Evolutionary conservation across 2,797 vertebrate species (phyloP), one percentile per base, ranked within the genome.

Genomic region (Acridotheres tristis): DNA sequence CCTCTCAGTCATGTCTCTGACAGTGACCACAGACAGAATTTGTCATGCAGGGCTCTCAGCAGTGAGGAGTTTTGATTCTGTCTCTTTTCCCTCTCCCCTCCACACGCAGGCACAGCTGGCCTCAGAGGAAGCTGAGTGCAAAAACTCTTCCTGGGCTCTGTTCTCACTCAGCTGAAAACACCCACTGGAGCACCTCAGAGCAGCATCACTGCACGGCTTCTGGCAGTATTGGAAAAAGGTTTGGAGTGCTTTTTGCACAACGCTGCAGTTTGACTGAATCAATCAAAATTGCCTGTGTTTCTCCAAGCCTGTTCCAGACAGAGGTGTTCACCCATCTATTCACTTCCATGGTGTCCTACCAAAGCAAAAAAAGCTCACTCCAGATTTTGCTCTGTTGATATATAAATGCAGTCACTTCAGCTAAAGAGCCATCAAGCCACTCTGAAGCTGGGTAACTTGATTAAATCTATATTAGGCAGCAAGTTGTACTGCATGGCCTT

Each of bases 401-500:
- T 4, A 77, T 79, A 94, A 96, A 94, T 19, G 18, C 36, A 65
- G 61, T 76, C 92, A 90, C 91, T 97, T 85, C 86, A 95, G 91
- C 93, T 94, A 92, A 96, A 96, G 94, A 96, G 94, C 73, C 67
- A 82, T 80, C 95, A 78, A 97, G 71, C 47, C 95, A 87, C 57
- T 93, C 62, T 69, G 90, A 89, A 90, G 96, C 96, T 89, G 90
- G 91, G 95, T 93, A 96, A 96, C 83, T 91, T 92, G 94, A 97
- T 96, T 96, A 97, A 96, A 96, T 97, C 96, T 96, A 34, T 63
- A 91, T 88, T 66, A 78, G 97, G 85, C 84, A 96, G 47, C 67
- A 92, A 94, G 92, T 92, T 90, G 83, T 86, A 89, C 92, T 54
- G 21, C 77, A 87, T 4, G n/a, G 97, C 96, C 97, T 97, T 97